These are phyloP conservation scores for Eudorcas thomsonii DNA, from an alignment of 2,113 vertebrate genomes.

Conservation along the genomic window DNA sequence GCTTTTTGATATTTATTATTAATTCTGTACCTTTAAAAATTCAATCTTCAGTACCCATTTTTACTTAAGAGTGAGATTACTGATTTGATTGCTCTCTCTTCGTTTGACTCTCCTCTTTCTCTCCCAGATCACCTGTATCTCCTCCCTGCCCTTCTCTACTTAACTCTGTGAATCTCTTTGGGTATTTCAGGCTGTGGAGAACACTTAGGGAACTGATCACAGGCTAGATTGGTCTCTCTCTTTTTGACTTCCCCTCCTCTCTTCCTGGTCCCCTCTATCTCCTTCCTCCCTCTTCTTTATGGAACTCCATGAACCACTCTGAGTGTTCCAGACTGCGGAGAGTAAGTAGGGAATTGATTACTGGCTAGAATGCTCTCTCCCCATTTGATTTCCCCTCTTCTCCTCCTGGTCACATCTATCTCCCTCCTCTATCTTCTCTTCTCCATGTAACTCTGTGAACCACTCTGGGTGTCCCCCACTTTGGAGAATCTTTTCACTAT, in stretches of 20 bases:
- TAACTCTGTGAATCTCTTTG: not conserved
- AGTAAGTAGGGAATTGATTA: not conserved
- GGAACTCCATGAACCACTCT: not conserved
- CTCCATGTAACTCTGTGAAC: not conserved
- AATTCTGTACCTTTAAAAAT: not conserved
- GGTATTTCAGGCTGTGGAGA: not conserved
- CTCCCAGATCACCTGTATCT: not conserved
- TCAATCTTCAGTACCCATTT: not conserved
- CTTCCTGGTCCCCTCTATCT: not conserved
- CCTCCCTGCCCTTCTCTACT: not conserved
- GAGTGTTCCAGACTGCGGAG: not conserved
- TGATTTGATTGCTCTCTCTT: not conserved
- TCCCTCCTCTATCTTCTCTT: not conserved
- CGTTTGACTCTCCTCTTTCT: not conserved
- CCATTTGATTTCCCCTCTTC: not conserved
- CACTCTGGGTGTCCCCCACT: not conserved
- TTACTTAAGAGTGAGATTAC: not conserved
- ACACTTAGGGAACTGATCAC: not conserved
- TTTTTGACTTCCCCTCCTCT: not conserved
- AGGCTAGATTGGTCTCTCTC: not conserved
- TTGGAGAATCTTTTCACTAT: not conserved
- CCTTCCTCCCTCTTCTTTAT: not conserved
- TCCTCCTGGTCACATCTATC: not conserved
- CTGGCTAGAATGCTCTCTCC: not conserved
- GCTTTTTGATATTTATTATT: not conserved